These are phyloP conservation scores for Ostrea edulis DNA, from an alignment of 1,140 invertebrate genomes.

Conservation along the genomic window DNA sequence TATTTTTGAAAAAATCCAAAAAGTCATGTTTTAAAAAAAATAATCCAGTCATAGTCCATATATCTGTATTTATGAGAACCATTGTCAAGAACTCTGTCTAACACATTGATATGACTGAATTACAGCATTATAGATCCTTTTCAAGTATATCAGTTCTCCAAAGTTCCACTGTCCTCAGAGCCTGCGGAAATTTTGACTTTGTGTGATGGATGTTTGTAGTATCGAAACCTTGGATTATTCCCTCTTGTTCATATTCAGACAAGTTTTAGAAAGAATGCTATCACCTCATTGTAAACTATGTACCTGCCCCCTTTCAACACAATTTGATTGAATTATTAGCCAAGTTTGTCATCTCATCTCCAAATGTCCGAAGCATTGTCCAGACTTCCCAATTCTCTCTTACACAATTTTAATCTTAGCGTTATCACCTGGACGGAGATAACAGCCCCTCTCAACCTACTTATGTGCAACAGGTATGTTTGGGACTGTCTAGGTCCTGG, in stretches of 20 bases:
- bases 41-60: too few relatives aligned
- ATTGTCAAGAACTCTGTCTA: too few relatives aligned
- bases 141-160: too few relatives aligned
- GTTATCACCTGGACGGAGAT: slow-evolving; percentile 29
- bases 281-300: not conserved
- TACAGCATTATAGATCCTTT: too few relatives aligned
- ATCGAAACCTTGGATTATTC: not conserved
- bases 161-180: too few relatives aligned
- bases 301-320: slow-evolving; percentile 32
- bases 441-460: slow-evolving; percentile 15
- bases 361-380: not conserved
- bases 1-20: not conserved
- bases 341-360: slow-evolving; percentile 37
- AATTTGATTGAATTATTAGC: slow-evolving; percentile 29
- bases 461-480: slow-evolving; percentile 39
- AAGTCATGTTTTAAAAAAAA: too few relatives aligned
- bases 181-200: not conserved
- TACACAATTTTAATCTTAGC: slow-evolving; percentile 32
- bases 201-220: not conserved
- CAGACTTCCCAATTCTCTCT: not conserved
- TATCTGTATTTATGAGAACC: too few relatives aligned
- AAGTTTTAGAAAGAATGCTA: not conserved
- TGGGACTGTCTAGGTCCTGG: slow-evolving; percentile 19
- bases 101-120: too few relatives aligned
- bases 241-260: not conserved